Percentiles rank a stretch among this genome's conserved stretches.
Conservation (phyloP, 30 jellyfish, hydroid and myxozoan species). For the Aurelia aurita complex sp. Pacific region DNA sequence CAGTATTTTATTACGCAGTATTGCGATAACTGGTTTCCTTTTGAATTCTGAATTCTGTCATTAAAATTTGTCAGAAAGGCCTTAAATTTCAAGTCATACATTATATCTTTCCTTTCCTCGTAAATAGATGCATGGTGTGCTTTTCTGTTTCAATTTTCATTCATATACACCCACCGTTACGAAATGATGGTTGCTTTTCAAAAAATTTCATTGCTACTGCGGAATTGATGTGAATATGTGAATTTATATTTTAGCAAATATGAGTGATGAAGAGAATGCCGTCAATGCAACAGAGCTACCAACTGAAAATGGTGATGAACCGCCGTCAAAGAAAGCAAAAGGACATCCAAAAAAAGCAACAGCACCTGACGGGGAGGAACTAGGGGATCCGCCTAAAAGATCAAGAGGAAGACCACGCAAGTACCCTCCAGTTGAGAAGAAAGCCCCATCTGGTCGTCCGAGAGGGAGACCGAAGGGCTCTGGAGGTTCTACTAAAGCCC, state of each 20-base stretch:
- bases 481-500: constrained; percentile 20
- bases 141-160: too few species aligned
- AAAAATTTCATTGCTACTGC: too few species aligned
- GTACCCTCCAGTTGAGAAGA: constrained; percentile 39
- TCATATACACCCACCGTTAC: too few species aligned
- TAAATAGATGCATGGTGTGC: too few species aligned
- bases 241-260: neutral
- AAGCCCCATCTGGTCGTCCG: constrained; percentile 45
- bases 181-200: neutral
- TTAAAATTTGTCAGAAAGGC: too few species aligned
- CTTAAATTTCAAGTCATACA: too few species aligned
- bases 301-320: constrained; percentile 31
- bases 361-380: neutral
- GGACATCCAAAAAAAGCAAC: constrained; percentile 33
- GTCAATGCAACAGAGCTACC: neutral
- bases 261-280: constrained; percentile 33
- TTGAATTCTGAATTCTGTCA: too few species aligned
- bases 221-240: neutral
- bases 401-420: constrained; percentile 59
- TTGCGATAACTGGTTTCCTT: too few species aligned
- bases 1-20: too few species aligned
- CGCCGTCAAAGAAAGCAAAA: constrained; percentile 14
- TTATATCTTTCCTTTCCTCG: too few species aligned
- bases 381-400: constrained; percentile 24
- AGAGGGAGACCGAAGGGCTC: constrained; percentile 62